phyloP scores from a whole-genome alignment of 2,113 vertebrate genomes.

The Nibea coibor region DNA sequence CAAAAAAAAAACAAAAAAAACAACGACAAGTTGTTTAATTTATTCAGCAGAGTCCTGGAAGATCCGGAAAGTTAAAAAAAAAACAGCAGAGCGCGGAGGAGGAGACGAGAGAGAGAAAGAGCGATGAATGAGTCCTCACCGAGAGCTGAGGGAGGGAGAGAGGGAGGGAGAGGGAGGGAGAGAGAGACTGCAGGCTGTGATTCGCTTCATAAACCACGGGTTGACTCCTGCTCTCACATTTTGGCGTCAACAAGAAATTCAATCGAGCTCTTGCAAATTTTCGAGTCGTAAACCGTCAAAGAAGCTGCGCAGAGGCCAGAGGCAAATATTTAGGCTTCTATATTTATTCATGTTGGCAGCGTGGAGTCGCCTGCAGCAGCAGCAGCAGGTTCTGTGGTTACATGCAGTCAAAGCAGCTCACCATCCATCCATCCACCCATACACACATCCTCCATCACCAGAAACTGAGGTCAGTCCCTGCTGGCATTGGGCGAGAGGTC shows the following conservation, averaged over 20 bases:
- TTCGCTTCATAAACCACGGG: conserved; percentile 51
- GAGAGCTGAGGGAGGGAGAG: not conserved
- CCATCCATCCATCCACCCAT: too few species aligned
- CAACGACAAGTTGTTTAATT: not conserved
- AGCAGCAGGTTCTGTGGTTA: too few species aligned
- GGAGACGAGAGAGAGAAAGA: not conserved
- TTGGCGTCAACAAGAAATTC: not conserved
- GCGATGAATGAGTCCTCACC: not conserved
- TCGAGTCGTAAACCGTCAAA: not conserved
- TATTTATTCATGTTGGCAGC: too few species aligned
- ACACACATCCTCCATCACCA: too few species aligned
- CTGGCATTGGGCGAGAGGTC: too few species aligned
- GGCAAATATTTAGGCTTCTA: not conserved
- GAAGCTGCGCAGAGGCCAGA: not conserved
- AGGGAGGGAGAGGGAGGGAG: conserved; percentile 19
- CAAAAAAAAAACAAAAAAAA: too few species aligned
- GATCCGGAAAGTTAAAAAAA: conserved; percentile 54
- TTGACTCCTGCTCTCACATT: conserved; percentile 14
- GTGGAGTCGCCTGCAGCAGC: too few species aligned
- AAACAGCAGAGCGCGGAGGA: not conserved
- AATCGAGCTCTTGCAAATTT: not conserved
- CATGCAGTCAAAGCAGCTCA: too few species aligned
- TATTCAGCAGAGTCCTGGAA: not conserved
- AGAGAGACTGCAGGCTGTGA: conserved; percentile 41
- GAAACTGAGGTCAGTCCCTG: too few species aligned